A percentile compares a stretch with the other conserved stretches of the same genome.
Evolutionary conservation across 2,113 vertebrate species (phyloP).

Genomic region (Chauna torquata): DNA sequence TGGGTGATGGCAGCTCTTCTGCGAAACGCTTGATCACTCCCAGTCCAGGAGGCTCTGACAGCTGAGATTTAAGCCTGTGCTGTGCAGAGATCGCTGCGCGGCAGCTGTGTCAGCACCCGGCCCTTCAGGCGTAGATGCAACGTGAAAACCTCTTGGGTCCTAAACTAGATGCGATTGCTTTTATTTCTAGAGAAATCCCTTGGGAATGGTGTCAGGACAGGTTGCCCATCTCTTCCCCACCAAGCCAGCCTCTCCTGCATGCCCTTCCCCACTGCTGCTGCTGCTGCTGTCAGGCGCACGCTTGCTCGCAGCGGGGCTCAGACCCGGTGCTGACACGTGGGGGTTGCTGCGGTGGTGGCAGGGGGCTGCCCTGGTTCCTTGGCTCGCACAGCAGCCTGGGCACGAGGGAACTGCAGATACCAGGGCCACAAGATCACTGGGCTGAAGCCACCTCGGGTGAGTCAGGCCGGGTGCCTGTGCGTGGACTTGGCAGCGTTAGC

Average conservation of each 20-base stretch:
- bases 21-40: neutral
- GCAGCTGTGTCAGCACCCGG: neutral
- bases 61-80: neutral
- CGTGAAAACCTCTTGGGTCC: neutral
- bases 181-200: neutral
- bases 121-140: neutral
- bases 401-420: neutral
- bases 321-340: neutral
- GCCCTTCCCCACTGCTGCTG: neutral
- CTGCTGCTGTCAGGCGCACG: neutral
- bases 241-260: neutral
- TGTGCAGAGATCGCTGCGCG: neutral
- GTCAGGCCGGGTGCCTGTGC: neutral
- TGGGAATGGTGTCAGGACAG: neutral
- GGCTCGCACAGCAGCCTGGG: neutral
- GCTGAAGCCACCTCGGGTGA: neutral
- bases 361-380: neutral
- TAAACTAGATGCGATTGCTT: neutral
- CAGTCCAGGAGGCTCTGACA: neutral
- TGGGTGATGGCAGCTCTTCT: neutral
- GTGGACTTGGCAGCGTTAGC: neutral
- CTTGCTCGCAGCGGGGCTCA: neutral
- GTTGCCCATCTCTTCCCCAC: neutral
- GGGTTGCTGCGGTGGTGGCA: accelerated
- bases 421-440: slow-evolving; percentile 22